Percentiles rank a stretch among this genome's conserved stretches.
Evolutionary conservation across 2,797 vertebrate genomes (phyloP).

Genomic region (Rallus crepitans): DNA sequence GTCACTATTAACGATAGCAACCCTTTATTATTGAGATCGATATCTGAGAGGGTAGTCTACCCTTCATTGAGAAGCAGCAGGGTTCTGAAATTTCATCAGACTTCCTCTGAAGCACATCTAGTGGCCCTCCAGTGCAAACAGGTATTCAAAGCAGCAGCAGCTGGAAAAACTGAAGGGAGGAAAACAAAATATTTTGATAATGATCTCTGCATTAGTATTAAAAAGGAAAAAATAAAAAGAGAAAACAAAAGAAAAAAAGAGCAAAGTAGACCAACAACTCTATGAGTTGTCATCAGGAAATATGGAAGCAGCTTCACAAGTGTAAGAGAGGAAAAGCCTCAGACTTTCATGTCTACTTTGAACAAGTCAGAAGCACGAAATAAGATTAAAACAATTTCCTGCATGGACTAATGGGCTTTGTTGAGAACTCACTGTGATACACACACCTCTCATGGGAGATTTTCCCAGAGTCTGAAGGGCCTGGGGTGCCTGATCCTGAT

Average conservation of each 20-base stretch:
- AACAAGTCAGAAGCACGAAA: neutral
- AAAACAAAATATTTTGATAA: neutral
- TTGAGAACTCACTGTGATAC: neutral
- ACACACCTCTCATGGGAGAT: accelerated
- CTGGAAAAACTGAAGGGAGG: neutral
- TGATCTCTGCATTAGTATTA: neutral
- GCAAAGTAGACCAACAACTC: neutral
- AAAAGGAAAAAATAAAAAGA: neutral
- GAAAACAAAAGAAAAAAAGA: neutral
- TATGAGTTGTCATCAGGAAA: neutral
- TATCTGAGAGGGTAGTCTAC: neutral
- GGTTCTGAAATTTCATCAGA: constrained; percentile 3
- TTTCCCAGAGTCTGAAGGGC: neutral
- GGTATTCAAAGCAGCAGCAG: neutral
- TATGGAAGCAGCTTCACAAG: neutral
- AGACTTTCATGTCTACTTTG: neutral
- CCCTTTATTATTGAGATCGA: neutral
- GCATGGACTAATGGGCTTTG: neutral
- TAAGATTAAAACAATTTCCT: neutral
- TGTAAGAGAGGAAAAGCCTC: neutral
- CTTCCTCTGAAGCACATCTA: constrained; percentile 3
- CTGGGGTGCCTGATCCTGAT: neutral
- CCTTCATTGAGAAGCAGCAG: neutral
- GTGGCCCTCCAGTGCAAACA: neutral
- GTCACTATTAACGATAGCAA: neutral